phyloP scores from a whole-genome alignment of 1,140 invertebrate species.

The Caenorhabditis tropicalis region DNA sequence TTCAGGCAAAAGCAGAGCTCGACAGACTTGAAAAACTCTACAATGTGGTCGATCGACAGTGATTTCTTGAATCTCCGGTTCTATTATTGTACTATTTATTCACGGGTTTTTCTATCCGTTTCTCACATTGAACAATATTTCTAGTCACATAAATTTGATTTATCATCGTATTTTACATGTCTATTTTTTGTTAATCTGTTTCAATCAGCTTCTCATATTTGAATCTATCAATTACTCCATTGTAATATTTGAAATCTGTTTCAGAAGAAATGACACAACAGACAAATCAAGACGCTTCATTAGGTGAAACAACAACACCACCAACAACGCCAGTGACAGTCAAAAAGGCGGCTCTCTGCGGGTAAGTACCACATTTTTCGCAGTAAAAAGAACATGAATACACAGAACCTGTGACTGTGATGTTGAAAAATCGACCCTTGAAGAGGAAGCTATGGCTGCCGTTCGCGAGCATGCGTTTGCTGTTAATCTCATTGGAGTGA shows the following conservation, averaged over 20 bases:
- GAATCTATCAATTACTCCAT: not conserved
- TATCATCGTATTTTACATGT: not conserved
- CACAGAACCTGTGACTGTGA: slow-evolving; percentile 40
- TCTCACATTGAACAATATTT: not conserved
- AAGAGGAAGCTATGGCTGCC: slow-evolving; percentile 47
- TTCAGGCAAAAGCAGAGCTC: not conserved
- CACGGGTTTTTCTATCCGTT: not conserved
- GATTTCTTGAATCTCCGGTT: not conserved
- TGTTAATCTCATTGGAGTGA: slow-evolving; percentile 39
- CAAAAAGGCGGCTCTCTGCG: not conserved
- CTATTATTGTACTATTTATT: not conserved
- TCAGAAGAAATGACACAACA: not conserved
- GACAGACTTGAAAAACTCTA: slow-evolving; percentile 10
- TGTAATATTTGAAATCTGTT: not conserved
- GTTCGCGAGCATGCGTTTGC: slow-evolving; percentile 42
- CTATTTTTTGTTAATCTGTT: not conserved
- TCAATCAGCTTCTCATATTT: not conserved
- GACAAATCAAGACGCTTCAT: not conserved
- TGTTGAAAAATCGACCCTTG: not conserved
- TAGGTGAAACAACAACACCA: not conserved
- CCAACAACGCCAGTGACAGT: slow-evolving; percentile 13
- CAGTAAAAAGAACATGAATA: not conserved
- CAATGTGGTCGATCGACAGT: not conserved
- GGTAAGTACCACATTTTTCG: not conserved
- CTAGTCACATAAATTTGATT: not conserved